A percentile compares a stretch with the other conserved stretches of the same genome.
These are phyloP conservation scores for Brachypodius melanocephalos DNA, from an alignment of 2,113 vertebrate species.

Conservation along the genomic window DNA sequence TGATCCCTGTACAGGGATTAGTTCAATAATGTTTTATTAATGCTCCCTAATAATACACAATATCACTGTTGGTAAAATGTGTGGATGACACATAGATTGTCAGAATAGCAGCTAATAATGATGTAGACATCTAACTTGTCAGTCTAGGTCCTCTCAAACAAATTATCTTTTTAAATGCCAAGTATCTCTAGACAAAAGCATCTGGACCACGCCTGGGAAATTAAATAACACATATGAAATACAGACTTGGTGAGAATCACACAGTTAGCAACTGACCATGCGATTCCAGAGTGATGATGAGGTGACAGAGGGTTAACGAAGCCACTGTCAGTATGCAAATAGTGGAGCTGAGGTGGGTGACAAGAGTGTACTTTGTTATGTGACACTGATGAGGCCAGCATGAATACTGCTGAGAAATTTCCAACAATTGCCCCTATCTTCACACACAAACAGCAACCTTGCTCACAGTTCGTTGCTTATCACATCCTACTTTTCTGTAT, in stretches of 20 bases:
- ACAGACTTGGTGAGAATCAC: not conserved
- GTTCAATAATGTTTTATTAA: constrained; percentile 39
- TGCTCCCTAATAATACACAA: not conserved
- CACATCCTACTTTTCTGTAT: not conserved
- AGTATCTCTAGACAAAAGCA: not conserved
- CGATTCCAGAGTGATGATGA: not conserved
- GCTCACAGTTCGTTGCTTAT: not conserved
- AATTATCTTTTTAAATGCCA: not conserved
- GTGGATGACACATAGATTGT: not conserved
- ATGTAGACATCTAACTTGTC: not conserved
- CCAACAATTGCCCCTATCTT: not conserved
- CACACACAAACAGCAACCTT: not conserved
- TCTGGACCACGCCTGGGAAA: not conserved
- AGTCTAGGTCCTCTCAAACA: not conserved
- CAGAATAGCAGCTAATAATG: not conserved
- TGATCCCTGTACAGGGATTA: not conserved
- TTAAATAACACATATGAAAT: not conserved
- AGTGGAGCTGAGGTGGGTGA: not conserved
- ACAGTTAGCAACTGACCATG: not conserved
- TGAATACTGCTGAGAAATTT: not conserved
- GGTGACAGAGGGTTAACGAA: not conserved
- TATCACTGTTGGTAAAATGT: not conserved
- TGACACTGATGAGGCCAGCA: not conserved
- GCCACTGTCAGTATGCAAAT: not conserved
- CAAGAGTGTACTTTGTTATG: not conserved